Evolutionary conservation across 2,113 vertebrate genomes (phyloP).

Genomic region (Pipra filicauda): DNA sequence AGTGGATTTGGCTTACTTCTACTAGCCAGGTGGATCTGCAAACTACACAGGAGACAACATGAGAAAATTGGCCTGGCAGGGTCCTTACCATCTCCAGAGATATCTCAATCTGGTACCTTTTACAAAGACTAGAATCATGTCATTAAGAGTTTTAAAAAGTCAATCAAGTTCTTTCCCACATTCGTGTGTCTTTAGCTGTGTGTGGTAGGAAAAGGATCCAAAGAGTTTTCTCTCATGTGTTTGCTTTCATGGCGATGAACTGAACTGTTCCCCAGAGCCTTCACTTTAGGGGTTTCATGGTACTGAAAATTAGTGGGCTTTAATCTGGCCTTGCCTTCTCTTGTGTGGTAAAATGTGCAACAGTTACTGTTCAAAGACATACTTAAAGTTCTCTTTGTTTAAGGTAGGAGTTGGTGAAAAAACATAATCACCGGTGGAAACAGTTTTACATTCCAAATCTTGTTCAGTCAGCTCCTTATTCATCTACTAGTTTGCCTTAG

Average conservation of each 20-base stretch:
- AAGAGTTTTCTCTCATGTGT: slow-evolving; percentile 17
- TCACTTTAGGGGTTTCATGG: neutral
- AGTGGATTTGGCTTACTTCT: neutral
- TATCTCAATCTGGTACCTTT: neutral
- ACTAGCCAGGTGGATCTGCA: neutral
- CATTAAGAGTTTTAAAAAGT: neutral
- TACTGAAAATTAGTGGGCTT: slow-evolving; percentile 13
- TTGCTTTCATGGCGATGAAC: slow-evolving; percentile 6
- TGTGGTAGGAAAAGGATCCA: slow-evolving; percentile 45
- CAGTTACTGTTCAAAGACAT: neutral
- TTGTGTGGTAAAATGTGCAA: neutral
- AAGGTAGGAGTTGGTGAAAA: neutral
- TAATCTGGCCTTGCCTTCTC: slow-evolving; percentile 1
- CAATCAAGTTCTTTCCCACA: slow-evolving; percentile 6
- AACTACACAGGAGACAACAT: neutral
- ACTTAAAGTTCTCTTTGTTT: neutral
- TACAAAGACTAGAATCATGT: neutral
- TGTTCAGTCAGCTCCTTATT: neutral
- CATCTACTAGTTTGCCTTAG: neutral
- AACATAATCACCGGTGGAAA: neutral
- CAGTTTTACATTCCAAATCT: neutral
- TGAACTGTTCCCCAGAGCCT: neutral
- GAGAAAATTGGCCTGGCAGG: neutral
- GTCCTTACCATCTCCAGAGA: neutral
- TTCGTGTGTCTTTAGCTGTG: neutral